Percentiles rank a stretch among this genome's conserved stretches.
These are phyloP conservation scores for Amazona finschi DNA, from an alignment of 2,797 vertebrate species.

Conservation along the genomic window DNA sequence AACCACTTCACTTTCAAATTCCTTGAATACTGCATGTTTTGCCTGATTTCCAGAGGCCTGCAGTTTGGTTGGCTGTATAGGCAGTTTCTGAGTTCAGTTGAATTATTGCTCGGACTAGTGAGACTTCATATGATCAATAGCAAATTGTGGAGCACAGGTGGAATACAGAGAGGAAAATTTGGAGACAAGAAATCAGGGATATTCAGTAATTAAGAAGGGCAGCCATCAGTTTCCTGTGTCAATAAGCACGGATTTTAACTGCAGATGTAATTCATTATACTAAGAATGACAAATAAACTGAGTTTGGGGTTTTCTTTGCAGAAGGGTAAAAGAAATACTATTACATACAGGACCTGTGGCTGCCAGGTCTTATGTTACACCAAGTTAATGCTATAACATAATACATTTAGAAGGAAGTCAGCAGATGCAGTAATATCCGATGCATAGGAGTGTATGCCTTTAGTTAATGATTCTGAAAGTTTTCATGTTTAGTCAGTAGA, in stretches of 20 bases:
- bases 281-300: background rate
- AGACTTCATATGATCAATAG: background rate
- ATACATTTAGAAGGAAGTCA: background rate
- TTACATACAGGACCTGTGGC: background rate
- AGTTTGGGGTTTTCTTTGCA: background rate
- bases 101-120: background rate
- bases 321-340: background rate
- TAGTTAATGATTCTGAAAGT: background rate
- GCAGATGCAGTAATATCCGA: background rate
- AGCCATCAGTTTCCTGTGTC: background rate
- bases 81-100: background rate
- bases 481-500: background rate
- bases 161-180: background rate
- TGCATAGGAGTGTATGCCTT: background rate
- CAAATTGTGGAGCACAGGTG: background rate
- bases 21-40: background rate
- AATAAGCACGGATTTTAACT: background rate
- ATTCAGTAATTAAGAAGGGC: background rate
- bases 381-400: background rate
- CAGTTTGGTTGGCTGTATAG: conserved; percentile 12
- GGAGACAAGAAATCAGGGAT: background rate
- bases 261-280: background rate
- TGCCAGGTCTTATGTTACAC: background rate
- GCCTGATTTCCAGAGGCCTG: background rate
- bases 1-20: background rate